Base-by-base conservation (phyloP, 2,113 vertebrate species). In the Dasypus novemcinctus region DNA sequence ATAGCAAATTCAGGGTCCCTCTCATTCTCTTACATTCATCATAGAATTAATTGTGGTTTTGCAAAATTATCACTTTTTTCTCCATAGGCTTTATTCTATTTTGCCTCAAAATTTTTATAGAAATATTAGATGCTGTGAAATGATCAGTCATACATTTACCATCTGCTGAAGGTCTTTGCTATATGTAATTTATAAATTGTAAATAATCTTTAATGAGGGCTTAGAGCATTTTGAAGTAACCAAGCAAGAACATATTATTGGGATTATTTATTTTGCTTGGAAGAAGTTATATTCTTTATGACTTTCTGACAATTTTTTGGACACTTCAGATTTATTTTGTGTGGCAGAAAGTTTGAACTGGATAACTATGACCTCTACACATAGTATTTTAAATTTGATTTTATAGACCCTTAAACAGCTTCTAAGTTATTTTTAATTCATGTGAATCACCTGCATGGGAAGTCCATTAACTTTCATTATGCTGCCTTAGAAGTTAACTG, bases 361-460 rank as follows among this genome's bases (percentile, higher is more conserved):
- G 78, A 82, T 64, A 95, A n/a, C 80, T 95, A 74, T 74, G 61
- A 97, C 95, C 94, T 95, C 94, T 95, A 93, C 59, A 71, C 64
- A 52, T 95, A 94, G 81, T 81, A 90, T 97, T 98, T 96, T 95
- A 96, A 97, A 94, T 96, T 83, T 95, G 18, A 97, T 98, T 98
- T 97, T 97, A 76, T 94, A 95, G 64, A 93, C 21, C 43, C 27
- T 91, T 86, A 95, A 97, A 72, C 96, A 43, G 85, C 96, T 98
- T 95, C 64, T 95, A 97, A 96, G 96, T 96, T 97, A 97, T 97
- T 98, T 98, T 95, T 98, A 97, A 98, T 98, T 98, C 94, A 61
- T 86, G 14, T 4, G 86, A 97, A 83, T 98, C 96, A 90, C 82
- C 57, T 61, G 92, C 95, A 97, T 90, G 14, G 81, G 91, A 97